Conservation (phyloP, 2,888 invertebrate genomes). For the Asteroscopus sphinx region DNA sequence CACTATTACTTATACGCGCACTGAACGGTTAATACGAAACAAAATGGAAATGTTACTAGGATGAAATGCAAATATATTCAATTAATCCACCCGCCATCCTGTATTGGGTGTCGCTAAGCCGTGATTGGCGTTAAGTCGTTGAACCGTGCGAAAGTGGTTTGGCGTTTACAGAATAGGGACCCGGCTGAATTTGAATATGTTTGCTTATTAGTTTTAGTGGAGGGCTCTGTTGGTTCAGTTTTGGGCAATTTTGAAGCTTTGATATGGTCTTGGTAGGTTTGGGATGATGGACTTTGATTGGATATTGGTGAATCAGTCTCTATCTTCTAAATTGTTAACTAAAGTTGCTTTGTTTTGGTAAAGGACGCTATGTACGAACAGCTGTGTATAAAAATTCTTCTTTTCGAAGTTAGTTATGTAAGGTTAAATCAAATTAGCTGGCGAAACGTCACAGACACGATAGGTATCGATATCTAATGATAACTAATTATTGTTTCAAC, state of each 20-base stretch:
- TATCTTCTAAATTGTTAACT: background rate
- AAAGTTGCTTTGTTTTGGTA: background rate
- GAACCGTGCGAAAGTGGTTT: conserved; percentile 78
- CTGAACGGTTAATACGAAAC: conserved; percentile 79
- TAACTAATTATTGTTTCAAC: no score
- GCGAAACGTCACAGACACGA: no score
- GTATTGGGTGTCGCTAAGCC: conserved; percentile 85
- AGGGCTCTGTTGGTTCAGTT: conserved; percentile 57
- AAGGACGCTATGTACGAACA: background rate
- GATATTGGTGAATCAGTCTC: conserved; percentile 16
- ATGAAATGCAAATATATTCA: conserved; percentile 89
- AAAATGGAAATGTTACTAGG: conserved; percentile 84
- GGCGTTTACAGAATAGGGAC: conserved; percentile 74
- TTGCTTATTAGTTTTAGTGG: conserved; percentile 77
- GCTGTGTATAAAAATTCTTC: no score
- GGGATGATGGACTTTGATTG: conserved; percentile 29
- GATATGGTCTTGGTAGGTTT: conserved; percentile 41
- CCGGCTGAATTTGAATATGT: conserved; percentile 77
- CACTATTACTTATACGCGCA: conserved; percentile 27
- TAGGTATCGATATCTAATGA: no score
- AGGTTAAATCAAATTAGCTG: no score
- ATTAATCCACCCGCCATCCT: conserved; percentile 84
- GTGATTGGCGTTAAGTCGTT: conserved; percentile 87
- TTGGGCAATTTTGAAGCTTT: conserved; percentile 48
- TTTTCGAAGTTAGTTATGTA: no score